A percentile compares a stretch with the other conserved stretches of the same genome.
phyloP scores from a whole-genome alignment of 2,113 vertebrate species.

The Conger conger region DNA sequence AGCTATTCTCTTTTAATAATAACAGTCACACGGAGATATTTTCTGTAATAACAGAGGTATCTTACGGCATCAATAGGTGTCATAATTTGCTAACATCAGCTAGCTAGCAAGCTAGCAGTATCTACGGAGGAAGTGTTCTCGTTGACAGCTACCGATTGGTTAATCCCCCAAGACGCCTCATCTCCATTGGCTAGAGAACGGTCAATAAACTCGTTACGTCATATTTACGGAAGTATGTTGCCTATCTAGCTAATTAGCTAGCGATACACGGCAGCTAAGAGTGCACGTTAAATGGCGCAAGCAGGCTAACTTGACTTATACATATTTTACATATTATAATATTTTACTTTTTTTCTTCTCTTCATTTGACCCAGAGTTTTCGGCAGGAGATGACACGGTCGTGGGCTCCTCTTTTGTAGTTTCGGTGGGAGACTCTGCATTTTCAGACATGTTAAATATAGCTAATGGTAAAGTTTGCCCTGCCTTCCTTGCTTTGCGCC shows the following conservation, averaged over 20 bases:
- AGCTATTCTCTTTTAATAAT: no score
- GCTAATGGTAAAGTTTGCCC: not conserved
- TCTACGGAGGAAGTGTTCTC: not conserved
- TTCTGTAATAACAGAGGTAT: no score
- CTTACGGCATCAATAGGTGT: not conserved
- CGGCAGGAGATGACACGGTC: slow-evolving; percentile 46
- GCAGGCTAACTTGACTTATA: not conserved
- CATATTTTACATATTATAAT: not conserved
- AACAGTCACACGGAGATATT: no score
- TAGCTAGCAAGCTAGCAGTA: not conserved
- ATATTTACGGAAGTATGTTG: slow-evolving; percentile 39
- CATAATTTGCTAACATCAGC: slow-evolving; percentile 24
- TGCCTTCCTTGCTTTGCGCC: not conserved
- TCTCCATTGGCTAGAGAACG: slow-evolving; percentile 40
- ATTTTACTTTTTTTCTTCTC: slow-evolving; percentile 76
- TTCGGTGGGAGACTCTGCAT: slow-evolving; percentile 68
- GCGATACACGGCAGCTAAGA: not conserved
- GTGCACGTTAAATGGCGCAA: not conserved
- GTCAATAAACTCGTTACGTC: not conserved
- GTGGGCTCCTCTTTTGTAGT: slow-evolving; percentile 63
- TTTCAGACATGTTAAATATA: slow-evolving; percentile 71
- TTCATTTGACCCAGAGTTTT: slow-evolving; percentile 53
- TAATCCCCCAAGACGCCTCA: not conserved
- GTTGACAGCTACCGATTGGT: slow-evolving; percentile 42
- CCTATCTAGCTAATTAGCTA: not conserved